phyloP scores from a whole-genome alignment of 2,113 vertebrate genomes.

The Atrichornis clamosus region DNA sequence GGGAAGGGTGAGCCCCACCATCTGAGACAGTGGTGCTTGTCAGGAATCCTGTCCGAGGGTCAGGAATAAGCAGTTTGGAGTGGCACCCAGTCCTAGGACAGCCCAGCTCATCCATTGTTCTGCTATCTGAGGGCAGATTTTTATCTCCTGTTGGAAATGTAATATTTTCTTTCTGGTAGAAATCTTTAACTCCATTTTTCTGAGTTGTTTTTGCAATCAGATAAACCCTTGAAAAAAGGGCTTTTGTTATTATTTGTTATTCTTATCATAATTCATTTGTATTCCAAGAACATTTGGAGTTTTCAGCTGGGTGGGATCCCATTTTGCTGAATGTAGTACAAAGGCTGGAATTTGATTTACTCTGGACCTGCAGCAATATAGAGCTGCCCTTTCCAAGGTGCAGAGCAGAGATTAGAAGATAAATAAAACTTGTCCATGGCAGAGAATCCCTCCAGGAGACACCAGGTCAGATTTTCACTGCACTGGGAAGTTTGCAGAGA shows the following conservation, averaged over 20 bases:
- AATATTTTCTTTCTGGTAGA: conserved; percentile 8
- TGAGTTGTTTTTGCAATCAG: conserved; percentile 10
- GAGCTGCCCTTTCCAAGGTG: conserved; percentile 4
- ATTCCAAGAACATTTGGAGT: neutral
- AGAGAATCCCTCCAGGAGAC: neutral
- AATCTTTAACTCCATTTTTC: conserved; percentile 15
- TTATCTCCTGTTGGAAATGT: conserved; percentile 8
- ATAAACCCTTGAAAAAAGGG: neutral
- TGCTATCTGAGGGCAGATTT: neutral
- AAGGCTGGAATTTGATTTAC: neutral
- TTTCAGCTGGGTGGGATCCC: neutral
- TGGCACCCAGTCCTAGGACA: neutral
- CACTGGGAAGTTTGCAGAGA: neutral
- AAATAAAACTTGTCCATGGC: neutral
- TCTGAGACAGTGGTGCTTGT: neutral
- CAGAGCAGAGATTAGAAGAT: conserved; percentile 4
- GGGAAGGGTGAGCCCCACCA: neutral
- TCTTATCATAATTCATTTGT: neutral
- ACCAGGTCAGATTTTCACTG: neutral
- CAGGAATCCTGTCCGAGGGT: neutral
- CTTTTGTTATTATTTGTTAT: conserved; percentile 35
- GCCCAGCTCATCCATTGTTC: neutral
- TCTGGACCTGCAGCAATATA: neutral
- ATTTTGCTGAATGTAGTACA: neutral
- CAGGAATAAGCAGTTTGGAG: neutral